Conservation (phyloP, 2,797 vertebrate species). For the Schizothorax lantsangensis region DNA sequence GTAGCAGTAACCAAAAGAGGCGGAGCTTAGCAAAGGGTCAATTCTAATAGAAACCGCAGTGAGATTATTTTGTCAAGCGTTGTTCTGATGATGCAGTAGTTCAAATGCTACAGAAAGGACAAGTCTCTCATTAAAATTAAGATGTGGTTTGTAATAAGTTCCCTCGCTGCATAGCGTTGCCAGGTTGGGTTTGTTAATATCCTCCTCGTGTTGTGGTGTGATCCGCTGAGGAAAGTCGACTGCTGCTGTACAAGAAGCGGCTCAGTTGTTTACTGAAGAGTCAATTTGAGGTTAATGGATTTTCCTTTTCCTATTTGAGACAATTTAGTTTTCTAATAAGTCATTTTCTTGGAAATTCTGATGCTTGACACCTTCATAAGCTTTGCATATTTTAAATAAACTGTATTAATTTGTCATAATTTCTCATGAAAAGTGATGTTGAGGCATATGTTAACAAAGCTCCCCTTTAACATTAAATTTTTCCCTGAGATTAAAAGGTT, state of each 20-base stretch:
- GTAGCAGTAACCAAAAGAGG: not conserved
- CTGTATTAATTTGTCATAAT: not conserved
- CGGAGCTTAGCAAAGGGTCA: not conserved
- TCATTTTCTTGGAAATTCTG: slow-evolving; percentile 22
- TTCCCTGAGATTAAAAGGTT: not conserved
- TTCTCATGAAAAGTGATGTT: not conserved
- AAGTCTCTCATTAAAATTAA: slow-evolving; percentile 55
- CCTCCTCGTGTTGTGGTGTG: slow-evolving; percentile 10
- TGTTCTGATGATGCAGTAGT: slow-evolving; percentile 33
- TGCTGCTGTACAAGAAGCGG: slow-evolving; percentile 15
- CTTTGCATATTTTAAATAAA: slow-evolving; percentile 23
- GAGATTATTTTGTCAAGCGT: slow-evolving; percentile 43
- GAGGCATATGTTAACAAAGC: slow-evolving; percentile 4
- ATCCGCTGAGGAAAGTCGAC: slow-evolving; percentile 21
- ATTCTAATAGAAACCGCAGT: slow-evolving; percentile 3
- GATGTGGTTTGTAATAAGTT: slow-evolving; percentile 43
- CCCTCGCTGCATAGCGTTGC: slow-evolving; percentile 20
- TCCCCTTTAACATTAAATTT: not conserved
- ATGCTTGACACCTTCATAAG: slow-evolving; percentile 10
- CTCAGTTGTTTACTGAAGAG: slow-evolving; percentile 48
- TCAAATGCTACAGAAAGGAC: slow-evolving; percentile 49
- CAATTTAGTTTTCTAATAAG: slow-evolving; percentile 42
- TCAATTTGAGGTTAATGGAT: slow-evolving; percentile 47
- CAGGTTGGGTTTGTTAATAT: slow-evolving; percentile 48
- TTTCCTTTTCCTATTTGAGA: slow-evolving; percentile 44